phyloP scores from a whole-genome alignment of 2,113 vertebrate species.

The Enhydra lutris region DNA sequence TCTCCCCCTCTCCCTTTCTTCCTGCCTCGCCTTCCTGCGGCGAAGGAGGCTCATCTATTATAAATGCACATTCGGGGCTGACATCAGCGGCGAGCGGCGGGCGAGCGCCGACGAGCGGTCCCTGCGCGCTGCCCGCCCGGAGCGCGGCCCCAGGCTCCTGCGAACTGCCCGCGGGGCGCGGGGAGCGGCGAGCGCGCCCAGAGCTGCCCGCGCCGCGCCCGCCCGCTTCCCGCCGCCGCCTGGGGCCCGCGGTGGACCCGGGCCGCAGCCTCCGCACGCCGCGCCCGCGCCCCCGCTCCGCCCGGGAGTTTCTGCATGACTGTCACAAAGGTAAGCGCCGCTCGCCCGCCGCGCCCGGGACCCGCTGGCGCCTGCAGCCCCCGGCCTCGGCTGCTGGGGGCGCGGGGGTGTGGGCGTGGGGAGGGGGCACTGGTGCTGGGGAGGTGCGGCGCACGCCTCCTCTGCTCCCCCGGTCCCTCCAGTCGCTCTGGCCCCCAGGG shows the following conservation, averaged over 20 bases:
- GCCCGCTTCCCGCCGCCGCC: conserved; percentile 32
- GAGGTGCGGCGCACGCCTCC: conserved; percentile 2
- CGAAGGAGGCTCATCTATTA: conserved; percentile 75
- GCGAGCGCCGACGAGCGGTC: conserved; percentile 57
- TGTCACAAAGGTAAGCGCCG: conserved; percentile 92
- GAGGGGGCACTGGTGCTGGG: neutral
- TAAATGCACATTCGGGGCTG: conserved; percentile 73
- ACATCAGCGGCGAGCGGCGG: conserved; percentile 70
- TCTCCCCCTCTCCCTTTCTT: conserved; percentile 71
- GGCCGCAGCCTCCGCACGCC: neutral
- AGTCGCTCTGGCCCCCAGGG: neutral
- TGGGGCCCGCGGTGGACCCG: neutral
- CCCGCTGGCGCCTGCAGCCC: neutral
- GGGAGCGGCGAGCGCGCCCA: neutral
- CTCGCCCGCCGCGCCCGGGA: neutral
- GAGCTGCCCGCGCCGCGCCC: neutral
- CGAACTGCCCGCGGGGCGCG: conserved; percentile 1
- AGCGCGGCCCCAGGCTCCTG: conserved; percentile 25
- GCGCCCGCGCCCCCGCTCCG: conserved; percentile 39
- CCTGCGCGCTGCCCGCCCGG: conserved; percentile 41
- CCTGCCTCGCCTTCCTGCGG: conserved; percentile 77
- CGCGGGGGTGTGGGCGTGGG: neutral
- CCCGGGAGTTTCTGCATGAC: conserved; percentile 90
- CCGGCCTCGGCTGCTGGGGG: neutral
- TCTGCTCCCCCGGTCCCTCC: neutral